Conservation (phyloP, 2,797 vertebrate genomes). For the Ctenopoma multispine region DNA sequence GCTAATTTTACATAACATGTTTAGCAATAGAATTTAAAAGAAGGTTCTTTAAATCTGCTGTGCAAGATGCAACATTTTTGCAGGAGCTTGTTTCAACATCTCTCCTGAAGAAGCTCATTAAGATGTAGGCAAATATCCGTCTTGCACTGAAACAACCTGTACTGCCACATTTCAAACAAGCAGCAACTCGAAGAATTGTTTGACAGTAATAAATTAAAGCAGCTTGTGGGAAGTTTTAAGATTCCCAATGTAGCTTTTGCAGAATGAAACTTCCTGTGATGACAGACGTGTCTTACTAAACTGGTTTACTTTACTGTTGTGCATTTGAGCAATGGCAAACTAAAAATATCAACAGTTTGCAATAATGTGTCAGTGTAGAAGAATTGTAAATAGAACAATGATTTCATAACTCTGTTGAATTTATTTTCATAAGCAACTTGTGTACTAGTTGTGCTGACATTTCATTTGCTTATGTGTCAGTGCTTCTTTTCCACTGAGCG, state of each 20-base stretch:
- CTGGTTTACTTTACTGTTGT: conserved; percentile 6
- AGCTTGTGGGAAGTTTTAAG: conserved; percentile 29
- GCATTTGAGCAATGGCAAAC: conserved; percentile 6
- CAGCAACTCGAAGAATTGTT: conserved; percentile 51
- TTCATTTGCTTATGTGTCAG: conserved; percentile 7
- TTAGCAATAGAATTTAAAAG: neutral
- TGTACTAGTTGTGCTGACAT: conserved; percentile 4
- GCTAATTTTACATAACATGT: neutral
- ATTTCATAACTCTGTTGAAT: neutral
- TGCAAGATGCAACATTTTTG: conserved; percentile 23
- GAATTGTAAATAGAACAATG: neutral
- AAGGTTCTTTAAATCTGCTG: neutral
- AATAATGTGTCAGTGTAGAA: neutral
- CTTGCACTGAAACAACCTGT: conserved; percentile 52
- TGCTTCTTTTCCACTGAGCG: conserved; percentile 17
- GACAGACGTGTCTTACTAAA: conserved; percentile 17
- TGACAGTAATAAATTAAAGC: conserved; percentile 29
- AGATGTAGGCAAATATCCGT: conserved; percentile 30
- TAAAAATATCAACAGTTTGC: conserved; percentile 4
- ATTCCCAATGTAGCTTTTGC: conserved; percentile 11
- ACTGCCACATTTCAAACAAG: conserved; percentile 65
- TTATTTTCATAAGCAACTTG: neutral
- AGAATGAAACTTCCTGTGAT: conserved; percentile 10
- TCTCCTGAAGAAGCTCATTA: neutral
- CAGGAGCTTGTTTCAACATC: conserved; percentile 45